phyloP scores from a whole-genome alignment of 2,797 vertebrate genomes.

The Prionace glauca region DNA sequence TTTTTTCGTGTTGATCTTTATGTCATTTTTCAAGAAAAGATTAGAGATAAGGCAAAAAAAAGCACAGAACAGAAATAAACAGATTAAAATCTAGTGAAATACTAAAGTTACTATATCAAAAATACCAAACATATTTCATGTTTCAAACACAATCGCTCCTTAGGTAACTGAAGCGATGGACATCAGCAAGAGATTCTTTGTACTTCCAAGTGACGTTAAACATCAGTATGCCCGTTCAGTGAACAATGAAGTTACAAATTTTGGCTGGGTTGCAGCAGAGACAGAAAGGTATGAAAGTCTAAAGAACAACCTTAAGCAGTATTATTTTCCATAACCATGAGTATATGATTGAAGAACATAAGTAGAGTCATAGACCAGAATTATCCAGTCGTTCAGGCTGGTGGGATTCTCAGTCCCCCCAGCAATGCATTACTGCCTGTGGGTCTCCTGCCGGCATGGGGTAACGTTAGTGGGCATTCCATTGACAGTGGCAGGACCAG shows the following conservation, averaged over 20 bases:
- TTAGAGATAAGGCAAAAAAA: background rate
- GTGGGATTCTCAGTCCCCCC: too few species aligned
- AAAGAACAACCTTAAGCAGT: background rate
- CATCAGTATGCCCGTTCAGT: slow-evolving; percentile 46
- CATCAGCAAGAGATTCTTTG: slow-evolving; percentile 56
- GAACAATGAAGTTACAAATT: slow-evolving; percentile 43
- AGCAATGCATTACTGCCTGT: too few species aligned
- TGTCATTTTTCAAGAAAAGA: background rate
- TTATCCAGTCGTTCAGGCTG: too few species aligned
- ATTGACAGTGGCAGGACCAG: too few species aligned
- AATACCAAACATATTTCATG: background rate
- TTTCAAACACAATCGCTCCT: background rate
- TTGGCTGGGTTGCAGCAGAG: slow-evolving; percentile 59
- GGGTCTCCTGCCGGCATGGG: too few species aligned
- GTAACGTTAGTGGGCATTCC: too few species aligned
- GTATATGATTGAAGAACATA: background rate
- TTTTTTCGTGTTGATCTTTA: background rate
- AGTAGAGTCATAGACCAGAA: background rate
- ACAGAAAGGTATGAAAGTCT: slow-evolving; percentile 50
- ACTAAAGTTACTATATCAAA: background rate
- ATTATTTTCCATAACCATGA: background rate
- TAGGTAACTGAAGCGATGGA: slow-evolving; percentile 54
- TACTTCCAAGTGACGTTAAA: slow-evolving; percentile 57
- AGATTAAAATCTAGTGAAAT: background rate
- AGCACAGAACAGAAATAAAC: background rate